Evolutionary conservation across 2,797 vertebrate species (phyloP).

Genomic region (Protosalanx chinensis): DNA sequence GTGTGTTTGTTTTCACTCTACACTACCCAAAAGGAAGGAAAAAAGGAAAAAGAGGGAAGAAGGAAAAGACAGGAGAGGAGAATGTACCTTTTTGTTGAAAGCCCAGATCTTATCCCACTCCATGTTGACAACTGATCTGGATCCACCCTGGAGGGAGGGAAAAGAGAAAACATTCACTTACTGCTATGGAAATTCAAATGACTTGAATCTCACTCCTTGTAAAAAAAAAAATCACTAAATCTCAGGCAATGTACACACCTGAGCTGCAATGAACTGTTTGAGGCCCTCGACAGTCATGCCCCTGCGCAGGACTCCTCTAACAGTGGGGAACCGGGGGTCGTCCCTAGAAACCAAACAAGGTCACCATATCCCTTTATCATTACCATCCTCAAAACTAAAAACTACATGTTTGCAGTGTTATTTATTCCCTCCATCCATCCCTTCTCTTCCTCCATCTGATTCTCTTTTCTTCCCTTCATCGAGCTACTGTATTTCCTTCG

Average conservation of each 20-base stretch:
- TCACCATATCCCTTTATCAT: neutral
- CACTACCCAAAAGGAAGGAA: conserved; percentile 29
- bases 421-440: no score
- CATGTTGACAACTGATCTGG: conserved; percentile 98
- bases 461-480: no score
- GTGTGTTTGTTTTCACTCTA: no score
- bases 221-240: no score
- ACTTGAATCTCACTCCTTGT: no score
- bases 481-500: neutral
- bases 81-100: conserved; percentile 95
- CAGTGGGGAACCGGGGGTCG: conserved; percentile 97
- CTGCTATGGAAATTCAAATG: neutral
- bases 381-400: no score
- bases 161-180: no score
- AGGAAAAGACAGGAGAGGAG: neutral
- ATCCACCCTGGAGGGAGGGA: conserved; percentile 81
- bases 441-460: no score
- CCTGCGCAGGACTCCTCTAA: conserved; percentile 92
- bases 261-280: conserved; percentile 97
- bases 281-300: conserved; percentile 98
- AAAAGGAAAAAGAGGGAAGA: conserved; percentile 52
- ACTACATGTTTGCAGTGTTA: no score
- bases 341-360: conserved; percentile 75
- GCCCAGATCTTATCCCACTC: conserved; percentile 99
- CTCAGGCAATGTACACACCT: conserved; percentile 68